Evolutionary conservation across 2,113 vertebrate species (phyloP), one percentile per base, ranked within the genome.

Genomic region (Hippolais icterina): DNA sequence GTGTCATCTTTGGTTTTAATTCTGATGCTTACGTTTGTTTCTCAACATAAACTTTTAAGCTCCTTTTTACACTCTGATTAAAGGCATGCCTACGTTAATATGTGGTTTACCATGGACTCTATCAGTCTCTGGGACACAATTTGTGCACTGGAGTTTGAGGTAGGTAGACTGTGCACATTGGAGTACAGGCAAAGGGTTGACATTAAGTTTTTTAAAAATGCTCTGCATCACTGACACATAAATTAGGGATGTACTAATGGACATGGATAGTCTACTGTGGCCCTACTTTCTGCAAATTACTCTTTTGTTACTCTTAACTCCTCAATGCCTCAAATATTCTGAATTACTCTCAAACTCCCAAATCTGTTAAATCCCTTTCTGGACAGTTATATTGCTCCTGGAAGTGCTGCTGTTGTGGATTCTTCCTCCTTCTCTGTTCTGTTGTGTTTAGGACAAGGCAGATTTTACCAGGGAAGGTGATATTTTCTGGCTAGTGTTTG

Each of bases 331-430:
- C 46, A 69, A 24, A 42, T 66, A 59, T 9, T 76, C n/a, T 52
- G 39, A 83, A 60, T 83, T 54, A 37, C 2, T 33, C 33, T 63
- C 39, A 21, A 65, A 76, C 6, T 52, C 54, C 7, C 25, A 46
- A 65, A 74, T 5, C 8, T 66, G 33, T 90, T 86, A 72, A 72
- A 86, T 53, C 10, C 4, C 28, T 61, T 64, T 21, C 9, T 86
- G 49, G 31, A 64, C 49, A 52, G 49, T 12, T 10, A 4, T 17
- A 7, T 15, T 0, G 0, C 31, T 57, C 12, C 9, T n/a, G 9
- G 27, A 35, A 59, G 12, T 57, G 35, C 15, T 76, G 61, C 63
- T 80, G 0, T 7, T 66, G 20, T 64, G 66, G 9, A 22, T 24
- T 70, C 37, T 31, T 76, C 28, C 10, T 22, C 11, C 4, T 64